Evolutionary conservation across 2,113 vertebrate genomes (phyloP).

Genomic region (Menidia beryllina): DNA sequence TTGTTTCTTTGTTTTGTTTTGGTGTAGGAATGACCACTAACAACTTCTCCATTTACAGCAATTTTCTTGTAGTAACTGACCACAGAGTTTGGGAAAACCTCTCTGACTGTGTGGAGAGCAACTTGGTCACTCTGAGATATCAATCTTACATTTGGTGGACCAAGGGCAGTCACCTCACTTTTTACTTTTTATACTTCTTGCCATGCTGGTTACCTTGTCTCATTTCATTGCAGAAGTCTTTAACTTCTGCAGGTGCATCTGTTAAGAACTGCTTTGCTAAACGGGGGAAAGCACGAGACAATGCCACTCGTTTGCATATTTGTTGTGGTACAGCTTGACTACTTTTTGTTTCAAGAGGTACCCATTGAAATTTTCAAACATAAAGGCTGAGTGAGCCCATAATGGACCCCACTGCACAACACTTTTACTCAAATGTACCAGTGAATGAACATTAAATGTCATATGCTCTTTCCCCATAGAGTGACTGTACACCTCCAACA

Average conservation of each 20-base stretch:
- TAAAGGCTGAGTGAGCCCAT: constrained; percentile 22
- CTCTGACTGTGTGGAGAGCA: constrained; percentile 25
- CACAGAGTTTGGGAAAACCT: no score
- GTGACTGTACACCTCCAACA: constrained; percentile 24
- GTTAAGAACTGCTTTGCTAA: no score
- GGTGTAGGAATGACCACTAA: neutral
- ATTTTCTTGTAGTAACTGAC: no score
- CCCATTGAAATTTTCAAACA: neutral
- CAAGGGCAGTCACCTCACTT: no score
- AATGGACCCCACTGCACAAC: constrained; percentile 20
- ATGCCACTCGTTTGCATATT: neutral
- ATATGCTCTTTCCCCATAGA: constrained; percentile 27
- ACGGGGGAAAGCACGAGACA: no score
- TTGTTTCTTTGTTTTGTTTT: constrained; percentile 26
- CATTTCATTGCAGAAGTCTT: constrained; percentile 8
- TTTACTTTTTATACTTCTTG: constrained; percentile 9
- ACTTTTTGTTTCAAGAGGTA: constrained; percentile 24
- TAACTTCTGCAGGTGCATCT: no score
- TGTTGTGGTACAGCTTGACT: constrained; percentile 32
- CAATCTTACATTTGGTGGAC: constrained; percentile 25
- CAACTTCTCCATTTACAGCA: no score
- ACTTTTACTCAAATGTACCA: constrained; percentile 28
- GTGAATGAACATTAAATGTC: constrained; percentile 23
- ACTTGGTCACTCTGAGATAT: constrained; percentile 10
- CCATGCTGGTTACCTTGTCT: neutral